Percentiles rank a stretch among this genome's conserved stretches.
These are phyloP conservation scores for Setipinna tenuifilis DNA, from an alignment of 2,797 vertebrate species.

Conservation along the genomic window DNA sequence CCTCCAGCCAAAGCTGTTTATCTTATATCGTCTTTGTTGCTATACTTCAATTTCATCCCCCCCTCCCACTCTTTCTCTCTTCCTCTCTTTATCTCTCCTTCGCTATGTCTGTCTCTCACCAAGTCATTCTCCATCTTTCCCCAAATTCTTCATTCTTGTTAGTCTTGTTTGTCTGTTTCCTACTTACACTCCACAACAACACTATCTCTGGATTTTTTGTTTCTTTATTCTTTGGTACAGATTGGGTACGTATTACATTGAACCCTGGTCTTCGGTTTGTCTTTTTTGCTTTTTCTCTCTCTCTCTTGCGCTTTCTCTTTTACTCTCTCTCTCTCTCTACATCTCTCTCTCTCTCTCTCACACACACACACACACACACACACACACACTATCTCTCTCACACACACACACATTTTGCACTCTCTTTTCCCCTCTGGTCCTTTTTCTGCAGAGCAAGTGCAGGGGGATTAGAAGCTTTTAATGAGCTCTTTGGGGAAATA, in stretches of 20 bases:
- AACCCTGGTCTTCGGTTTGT: too few relatives aligned
- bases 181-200: not conserved
- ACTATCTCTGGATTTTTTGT: not conserved
- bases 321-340: not conserved
- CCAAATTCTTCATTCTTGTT: not conserved
- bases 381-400: not conserved
- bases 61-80: not conserved
- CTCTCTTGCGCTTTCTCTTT: too few relatives aligned
- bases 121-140: not conserved
- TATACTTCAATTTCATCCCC: not conserved
- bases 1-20: constrained; percentile 1
- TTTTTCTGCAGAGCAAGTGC: constrained; percentile 62
- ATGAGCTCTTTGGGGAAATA: constrained; percentile 75
- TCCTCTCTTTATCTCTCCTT: not conserved
- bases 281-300: too few relatives aligned
- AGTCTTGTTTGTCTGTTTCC: not conserved
- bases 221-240: not conserved
- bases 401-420: not conserved
- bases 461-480: constrained; percentile 65
- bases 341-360: not conserved
- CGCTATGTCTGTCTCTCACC: not conserved
- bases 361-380: constrained; percentile 7
- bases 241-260: not conserved
- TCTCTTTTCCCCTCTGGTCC: constrained; percentile 52
- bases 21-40: not conserved